phyloP scores from a whole-genome alignment of 2,888 invertebrate species.

The Leucoma salicis region DNA sequence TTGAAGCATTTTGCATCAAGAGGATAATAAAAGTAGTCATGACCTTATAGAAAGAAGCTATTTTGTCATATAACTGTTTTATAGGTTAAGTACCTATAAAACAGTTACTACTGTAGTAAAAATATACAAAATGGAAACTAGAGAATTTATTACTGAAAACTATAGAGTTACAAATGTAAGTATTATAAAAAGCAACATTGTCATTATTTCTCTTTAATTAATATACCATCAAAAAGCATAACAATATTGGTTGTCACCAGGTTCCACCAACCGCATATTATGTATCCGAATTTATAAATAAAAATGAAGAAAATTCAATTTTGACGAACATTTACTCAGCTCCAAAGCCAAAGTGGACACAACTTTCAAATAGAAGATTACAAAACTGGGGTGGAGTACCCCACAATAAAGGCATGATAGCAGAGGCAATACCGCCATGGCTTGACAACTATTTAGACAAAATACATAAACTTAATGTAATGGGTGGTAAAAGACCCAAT shows the following conservation, averaged over 20 bases:
- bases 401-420: conserved; percentile 95
- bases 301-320: conserved; percentile 87
- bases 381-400: conserved; percentile 99
- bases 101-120: too few relatives aligned
- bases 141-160: conserved; percentile 24
- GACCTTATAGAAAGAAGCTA: too few relatives aligned
- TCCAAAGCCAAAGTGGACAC: conserved; percentile 98
- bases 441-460: conserved; percentile 86
- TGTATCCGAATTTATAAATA: conserved; percentile 92
- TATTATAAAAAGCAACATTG: conserved; percentile 6
- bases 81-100: too few relatives aligned
- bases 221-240: not conserved
- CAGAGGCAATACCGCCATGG: conserved; percentile 94
- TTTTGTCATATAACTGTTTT: too few relatives aligned
- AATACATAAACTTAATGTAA: conserved; percentile 85
- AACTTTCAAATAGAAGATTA: conserved; percentile 93
- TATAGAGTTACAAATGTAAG: conserved; percentile 39
- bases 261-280: conserved; percentile 87
- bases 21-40: too few relatives aligned
- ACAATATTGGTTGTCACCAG: conserved; percentile 43
- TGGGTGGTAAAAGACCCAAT: conserved; percentile 90
- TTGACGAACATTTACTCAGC: conserved; percentile 87
- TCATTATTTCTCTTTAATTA: not conserved
- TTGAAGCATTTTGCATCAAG: too few relatives aligned
- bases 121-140: not conserved